Conservation (phyloP, 2,888 invertebrate genomes). For the Xestia xanthographa region DNA sequence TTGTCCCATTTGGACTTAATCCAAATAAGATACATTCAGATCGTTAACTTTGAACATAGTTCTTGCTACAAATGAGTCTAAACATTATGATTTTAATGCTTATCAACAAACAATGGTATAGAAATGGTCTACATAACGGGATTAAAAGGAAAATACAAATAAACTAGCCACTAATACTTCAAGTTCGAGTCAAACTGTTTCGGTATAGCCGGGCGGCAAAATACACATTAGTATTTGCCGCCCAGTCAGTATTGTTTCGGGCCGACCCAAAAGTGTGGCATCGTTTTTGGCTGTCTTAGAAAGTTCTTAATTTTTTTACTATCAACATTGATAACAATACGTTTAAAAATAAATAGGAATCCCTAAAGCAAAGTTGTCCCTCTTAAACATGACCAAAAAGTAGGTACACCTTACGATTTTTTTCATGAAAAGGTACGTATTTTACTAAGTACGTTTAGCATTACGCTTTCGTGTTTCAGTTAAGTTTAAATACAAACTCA, state of each 20-base stretch:
- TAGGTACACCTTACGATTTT: no score
- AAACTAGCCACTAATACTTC: neutral
- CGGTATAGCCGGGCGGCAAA: no score
- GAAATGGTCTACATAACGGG: neutral
- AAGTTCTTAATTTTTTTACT: neutral
- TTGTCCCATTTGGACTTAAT: conserved; percentile 59
- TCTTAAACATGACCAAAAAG: neutral
- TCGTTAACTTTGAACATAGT: conserved; percentile 54
- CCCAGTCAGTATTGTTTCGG: no score
- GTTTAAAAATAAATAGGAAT: no score
- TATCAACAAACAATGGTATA: conserved; percentile 13
- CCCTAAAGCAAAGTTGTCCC: neutral
- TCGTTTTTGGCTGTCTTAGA: neutral
- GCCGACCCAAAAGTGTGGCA: no score
- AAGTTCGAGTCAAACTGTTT: no score
- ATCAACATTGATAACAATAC: neutral
- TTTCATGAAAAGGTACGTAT: no score
- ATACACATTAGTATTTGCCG: no score
- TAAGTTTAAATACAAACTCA: conserved; percentile 14
- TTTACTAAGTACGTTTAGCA: neutral
- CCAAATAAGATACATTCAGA: conserved; percentile 46
- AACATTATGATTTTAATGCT: conserved; percentile 38
- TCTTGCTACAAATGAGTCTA: conserved; percentile 48
- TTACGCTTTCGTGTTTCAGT: conserved; percentile 17
- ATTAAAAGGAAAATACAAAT: neutral